Evolutionary conservation across 2,888 invertebrate genomes (phyloP).

Genomic region (Smittia aterrima): DNA sequence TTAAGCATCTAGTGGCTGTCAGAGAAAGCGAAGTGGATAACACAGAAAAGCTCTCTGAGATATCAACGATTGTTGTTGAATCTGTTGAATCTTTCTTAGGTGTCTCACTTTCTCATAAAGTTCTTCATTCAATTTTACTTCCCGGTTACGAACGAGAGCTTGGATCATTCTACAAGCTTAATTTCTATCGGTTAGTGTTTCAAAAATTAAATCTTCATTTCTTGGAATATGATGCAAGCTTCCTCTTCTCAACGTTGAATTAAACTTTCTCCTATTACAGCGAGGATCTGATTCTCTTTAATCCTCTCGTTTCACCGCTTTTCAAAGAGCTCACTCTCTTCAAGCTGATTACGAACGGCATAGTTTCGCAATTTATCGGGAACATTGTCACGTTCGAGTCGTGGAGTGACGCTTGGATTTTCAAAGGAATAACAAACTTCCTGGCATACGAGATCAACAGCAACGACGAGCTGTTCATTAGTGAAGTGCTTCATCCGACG

Average conservation of each 20-base stretch:
- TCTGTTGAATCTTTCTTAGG: not conserved
- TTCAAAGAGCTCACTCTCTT: not conserved
- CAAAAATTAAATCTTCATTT: too few species aligned
- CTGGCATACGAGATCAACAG: not conserved
- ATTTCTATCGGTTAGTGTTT: not conserved
- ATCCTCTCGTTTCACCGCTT: conserved; percentile 5
- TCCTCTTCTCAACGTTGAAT: too few species aligned
- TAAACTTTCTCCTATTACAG: not conserved
- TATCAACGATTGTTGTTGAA: not conserved
- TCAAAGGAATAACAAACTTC: not conserved
- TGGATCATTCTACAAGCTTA: not conserved
- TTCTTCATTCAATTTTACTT: not conserved
- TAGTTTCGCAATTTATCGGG: conserved; percentile 24
- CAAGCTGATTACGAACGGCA: not conserved
- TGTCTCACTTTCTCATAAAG: not conserved
- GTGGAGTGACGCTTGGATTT: conserved; percentile 18
- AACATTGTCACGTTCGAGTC: conserved; percentile 24
- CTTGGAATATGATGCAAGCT: too few species aligned
- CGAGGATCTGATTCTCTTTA: conserved; percentile 23
- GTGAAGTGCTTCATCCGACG: not conserved
- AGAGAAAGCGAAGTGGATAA: not conserved
- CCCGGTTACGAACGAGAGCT: not conserved
- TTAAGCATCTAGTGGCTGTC: not conserved
- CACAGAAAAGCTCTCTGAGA: not conserved
- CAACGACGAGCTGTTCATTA: conserved; percentile 16